Conservation (phyloP, 2,113 vertebrate species). For the Ia io region DNA sequence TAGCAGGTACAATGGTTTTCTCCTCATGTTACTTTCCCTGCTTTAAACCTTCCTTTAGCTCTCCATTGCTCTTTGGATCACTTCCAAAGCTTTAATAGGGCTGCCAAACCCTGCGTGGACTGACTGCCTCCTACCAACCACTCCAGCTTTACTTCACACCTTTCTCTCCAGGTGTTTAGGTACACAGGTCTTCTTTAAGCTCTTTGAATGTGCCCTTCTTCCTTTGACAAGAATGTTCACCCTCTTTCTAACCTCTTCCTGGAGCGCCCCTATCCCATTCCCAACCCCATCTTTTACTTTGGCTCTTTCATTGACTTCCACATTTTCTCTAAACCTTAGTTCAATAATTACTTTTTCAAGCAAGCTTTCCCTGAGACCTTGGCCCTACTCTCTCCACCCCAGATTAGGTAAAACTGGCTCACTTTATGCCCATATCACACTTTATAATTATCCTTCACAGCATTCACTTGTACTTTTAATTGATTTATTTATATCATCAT, state of each 20-base stretch:
- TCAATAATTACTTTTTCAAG: not conserved
- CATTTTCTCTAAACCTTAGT: not conserved
- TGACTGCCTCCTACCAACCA: not conserved
- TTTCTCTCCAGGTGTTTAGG: not conserved
- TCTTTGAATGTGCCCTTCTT: not conserved
- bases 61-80: not conserved
- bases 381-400: not conserved
- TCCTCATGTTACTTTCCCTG: not conserved
- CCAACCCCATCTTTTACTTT: not conserved
- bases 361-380: not conserved
- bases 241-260: not conserved
- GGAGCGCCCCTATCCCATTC: not conserved
- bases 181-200: not conserved
- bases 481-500: constrained; percentile 35
- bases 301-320: not conserved
- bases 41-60: not conserved
- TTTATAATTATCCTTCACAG: constrained; percentile 27
- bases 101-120: not conserved
- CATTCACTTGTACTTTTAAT: constrained; percentile 7
- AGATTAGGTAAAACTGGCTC: not conserved
- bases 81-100: not conserved
- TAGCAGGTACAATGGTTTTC: not conserved
- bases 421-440: not conserved
- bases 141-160: not conserved
- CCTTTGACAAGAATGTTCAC: not conserved